Conservation (phyloP, 2,888 invertebrate genomes). For the Pollenia amentaria region DNA sequence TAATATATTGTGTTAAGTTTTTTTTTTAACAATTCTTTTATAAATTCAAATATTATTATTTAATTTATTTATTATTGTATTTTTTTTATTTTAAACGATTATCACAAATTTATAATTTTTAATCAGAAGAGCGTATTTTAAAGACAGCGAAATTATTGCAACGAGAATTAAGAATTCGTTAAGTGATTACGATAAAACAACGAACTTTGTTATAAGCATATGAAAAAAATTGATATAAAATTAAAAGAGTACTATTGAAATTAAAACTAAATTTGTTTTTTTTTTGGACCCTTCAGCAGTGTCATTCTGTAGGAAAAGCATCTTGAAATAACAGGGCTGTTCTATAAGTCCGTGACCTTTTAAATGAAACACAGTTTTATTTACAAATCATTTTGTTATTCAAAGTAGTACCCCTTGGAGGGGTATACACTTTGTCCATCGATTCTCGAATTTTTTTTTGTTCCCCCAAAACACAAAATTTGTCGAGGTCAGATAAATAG, state of each 20-base stretch:
- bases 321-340: no score
- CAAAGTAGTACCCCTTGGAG: no score
- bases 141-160: slow-evolving; percentile 63
- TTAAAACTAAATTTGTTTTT: neutral
- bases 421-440: no score
- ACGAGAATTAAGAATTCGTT: slow-evolving; percentile 36
- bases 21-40: slow-evolving; percentile 9
- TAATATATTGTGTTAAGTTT: slow-evolving; percentile 43
- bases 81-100: neutral
- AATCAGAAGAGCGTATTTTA: neutral
- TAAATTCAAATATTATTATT: neutral
- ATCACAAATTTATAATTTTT: slow-evolving; percentile 32
- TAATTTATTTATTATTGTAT: slow-evolving; percentile 61
- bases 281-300: neutral
- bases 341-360: no score
- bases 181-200: slow-evolving; percentile 50
- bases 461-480: no score
- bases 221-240: slow-evolving; percentile 37
- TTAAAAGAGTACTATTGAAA: slow-evolving; percentile 30
- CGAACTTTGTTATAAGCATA: slow-evolving; percentile 21
- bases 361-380: no score
- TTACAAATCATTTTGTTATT: no score
- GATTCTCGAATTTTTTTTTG: no score
- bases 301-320: no score
- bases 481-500: no score